Percentiles rank a stretch among this genome's conserved stretches.
phyloP scores from a whole-genome alignment of 2,888 invertebrate genomes.

The Oscheius myriophilus region DNA sequence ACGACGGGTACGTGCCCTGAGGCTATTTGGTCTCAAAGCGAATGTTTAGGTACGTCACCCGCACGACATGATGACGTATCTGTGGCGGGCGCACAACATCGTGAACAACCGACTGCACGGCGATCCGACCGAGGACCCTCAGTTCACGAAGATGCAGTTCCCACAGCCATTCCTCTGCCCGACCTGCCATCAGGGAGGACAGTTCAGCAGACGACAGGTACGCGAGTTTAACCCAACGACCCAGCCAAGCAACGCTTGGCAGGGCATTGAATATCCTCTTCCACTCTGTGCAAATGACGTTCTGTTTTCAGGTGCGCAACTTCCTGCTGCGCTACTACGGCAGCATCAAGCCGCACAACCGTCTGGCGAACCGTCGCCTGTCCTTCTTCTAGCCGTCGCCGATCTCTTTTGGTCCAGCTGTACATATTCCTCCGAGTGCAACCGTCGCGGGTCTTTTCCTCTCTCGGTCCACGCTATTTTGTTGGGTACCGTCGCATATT shows the following conservation, averaged over 20 bases:
- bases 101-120: constrained; percentile 88
- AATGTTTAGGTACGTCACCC: constrained; percentile 58
- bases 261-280: not conserved
- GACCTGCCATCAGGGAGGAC: constrained; percentile 69
- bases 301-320: constrained; percentile 61
- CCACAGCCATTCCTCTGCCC: constrained; percentile 76
- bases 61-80: constrained; percentile 69
- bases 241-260: too few relatives aligned
- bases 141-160: constrained; percentile 87
- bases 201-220: constrained; percentile 68
- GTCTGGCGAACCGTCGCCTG: constrained; percentile 54
- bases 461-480: constrained; percentile 19
- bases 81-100: constrained; percentile 89
- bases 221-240: not conserved
- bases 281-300: not conserved
- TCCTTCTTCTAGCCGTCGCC: constrained; percentile 34
- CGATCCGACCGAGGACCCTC: constrained; percentile 88
- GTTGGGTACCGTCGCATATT: constrained; percentile 22
- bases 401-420: constrained; percentile 13
- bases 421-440: constrained; percentile 21
- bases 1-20: constrained; percentile 47
- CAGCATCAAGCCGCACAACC: constrained; percentile 66
- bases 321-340: constrained; percentile 69
- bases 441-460: constrained; percentile 24
- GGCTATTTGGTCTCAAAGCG: not conserved